Evolutionary conservation across 2,113 vertebrate species (phyloP), one percentile per base, ranked within the genome.

Genomic region (Morone saxatilis): DNA sequence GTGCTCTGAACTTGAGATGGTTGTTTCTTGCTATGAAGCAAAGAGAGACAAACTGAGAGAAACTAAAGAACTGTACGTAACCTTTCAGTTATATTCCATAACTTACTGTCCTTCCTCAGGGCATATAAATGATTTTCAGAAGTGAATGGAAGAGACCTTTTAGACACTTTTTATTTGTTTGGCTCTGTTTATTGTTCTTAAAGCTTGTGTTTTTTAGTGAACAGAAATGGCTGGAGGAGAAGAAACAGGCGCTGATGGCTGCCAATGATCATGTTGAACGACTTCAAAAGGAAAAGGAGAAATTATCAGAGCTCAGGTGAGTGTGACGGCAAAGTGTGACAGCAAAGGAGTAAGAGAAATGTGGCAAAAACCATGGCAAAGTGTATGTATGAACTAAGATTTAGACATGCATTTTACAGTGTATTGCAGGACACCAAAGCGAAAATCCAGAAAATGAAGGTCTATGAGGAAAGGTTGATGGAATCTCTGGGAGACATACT

Each of bases 1-100:
- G 54, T 93, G 94, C 83, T 90, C 86, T 60, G 88, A 96, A 76
- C 93, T 96, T 48, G 94, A 96, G 83, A 94, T 95, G 95, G 86
- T 95, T 57, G 81, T 91, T 81, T 92, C 94, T 22, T 96, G 92
- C 83, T 91, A 74, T 6, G 89, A 95, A 88, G 93, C 93, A 43
- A 95, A 93, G 68, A 89, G 90, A 76, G 91, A 94, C 76, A 91
- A 92, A 67, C 86, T 95, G 43, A 91, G 54, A 89, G 93, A 95
- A 65, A 88, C 78, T 10, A 91, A 91, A 81, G 87, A 94, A 88
- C 86, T 93, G 96, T 96, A 63, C 12, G 95, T 95, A n/a, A 60
- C 38, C 4, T 16, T 56, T 83, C 17, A 1, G 43, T 73, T 80
- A 19, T 22, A 9, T 63, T 66, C 25, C 0, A 4, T 40, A 54